phyloP scores from a whole-genome alignment of 2,888 invertebrate genomes.

The Cenopis cana region DNA sequence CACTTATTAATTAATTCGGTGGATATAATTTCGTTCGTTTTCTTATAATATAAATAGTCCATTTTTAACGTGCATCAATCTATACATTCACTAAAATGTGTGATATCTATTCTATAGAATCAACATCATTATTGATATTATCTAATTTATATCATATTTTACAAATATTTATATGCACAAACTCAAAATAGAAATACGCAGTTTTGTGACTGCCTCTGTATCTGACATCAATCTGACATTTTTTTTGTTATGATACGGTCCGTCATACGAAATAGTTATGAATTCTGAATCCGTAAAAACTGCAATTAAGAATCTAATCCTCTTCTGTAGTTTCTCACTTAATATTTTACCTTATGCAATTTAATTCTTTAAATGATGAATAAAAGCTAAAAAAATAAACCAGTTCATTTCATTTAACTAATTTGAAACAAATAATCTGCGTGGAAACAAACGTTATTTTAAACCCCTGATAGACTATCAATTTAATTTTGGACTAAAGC shows the following conservation, averaged over 20 bases:
- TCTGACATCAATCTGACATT: constrained; percentile 70
- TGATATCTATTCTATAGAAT: constrained; percentile 1
- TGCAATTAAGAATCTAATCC: not conserved
- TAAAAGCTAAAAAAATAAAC: too few relatives aligned
- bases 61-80: constrained; percentile 24
- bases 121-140: constrained; percentile 49
- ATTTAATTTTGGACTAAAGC: not conserved
- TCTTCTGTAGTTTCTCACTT: too few relatives aligned
- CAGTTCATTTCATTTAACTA: not conserved
- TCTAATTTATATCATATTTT: constrained; percentile 56
- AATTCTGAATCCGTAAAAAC: not conserved
- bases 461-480: not conserved
- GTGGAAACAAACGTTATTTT: constrained; percentile 1
- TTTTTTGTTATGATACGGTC: constrained; percentile 56
- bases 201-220: constrained; percentile 56
- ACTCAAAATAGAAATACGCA: constrained; percentile 68
- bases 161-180: constrained; percentile 53
- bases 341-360: too few relatives aligned
- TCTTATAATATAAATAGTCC: constrained; percentile 42
- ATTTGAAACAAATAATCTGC: not conserved
- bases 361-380: too few relatives aligned
- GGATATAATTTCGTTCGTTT: constrained; percentile 16
- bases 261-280: constrained; percentile 41
- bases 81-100: constrained; percentile 2
- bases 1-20: constrained; percentile 23